Percentiles rank a stretch among this genome's conserved stretches.
Conservation (phyloP, 2,888 invertebrate genomes). For the Ceramica pisi region DNA sequence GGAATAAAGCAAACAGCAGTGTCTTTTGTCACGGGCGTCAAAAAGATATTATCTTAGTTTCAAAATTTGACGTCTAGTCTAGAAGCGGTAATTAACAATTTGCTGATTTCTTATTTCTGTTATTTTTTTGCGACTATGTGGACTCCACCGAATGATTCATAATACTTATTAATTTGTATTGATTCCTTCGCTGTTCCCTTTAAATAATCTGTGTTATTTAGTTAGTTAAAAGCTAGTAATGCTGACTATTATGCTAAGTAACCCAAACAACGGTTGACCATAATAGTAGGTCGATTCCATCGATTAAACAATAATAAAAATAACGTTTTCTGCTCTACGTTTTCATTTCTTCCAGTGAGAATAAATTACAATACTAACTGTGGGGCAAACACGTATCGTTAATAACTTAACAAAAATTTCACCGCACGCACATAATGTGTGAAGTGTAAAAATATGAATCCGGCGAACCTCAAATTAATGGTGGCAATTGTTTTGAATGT, state of each 20-base stretch:
- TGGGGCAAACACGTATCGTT: neutral
- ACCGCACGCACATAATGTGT: neutral
- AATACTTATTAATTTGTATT: neutral
- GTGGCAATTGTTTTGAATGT: conserved; percentile 7
- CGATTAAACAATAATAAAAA: neutral
- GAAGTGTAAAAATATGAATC: neutral
- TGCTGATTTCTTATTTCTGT: neutral
- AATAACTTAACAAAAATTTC: conserved; percentile 1
- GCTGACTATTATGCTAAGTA: neutral
- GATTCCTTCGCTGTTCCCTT: neutral
- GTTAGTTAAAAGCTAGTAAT: conserved; percentile 15
- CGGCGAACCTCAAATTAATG: neutral
- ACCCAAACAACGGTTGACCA: neutral
- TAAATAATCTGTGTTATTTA: neutral
- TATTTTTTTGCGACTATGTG: neutral
- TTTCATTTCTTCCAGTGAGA: neutral
- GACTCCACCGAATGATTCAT: neutral
- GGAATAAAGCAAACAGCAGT: too few species aligned
- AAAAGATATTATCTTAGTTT: conserved; percentile 37
- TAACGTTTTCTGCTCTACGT: neutral
- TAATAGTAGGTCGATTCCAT: neutral
- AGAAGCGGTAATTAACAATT: neutral
- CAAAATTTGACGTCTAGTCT: conserved; percentile 37
- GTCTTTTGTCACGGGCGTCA: neutral
- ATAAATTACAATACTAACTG: neutral